Evolutionary conservation across 2,797 vertebrate genomes (phyloP), one percentile per base, ranked within the genome.

Genomic region (Enteromius radiatus): DNA sequence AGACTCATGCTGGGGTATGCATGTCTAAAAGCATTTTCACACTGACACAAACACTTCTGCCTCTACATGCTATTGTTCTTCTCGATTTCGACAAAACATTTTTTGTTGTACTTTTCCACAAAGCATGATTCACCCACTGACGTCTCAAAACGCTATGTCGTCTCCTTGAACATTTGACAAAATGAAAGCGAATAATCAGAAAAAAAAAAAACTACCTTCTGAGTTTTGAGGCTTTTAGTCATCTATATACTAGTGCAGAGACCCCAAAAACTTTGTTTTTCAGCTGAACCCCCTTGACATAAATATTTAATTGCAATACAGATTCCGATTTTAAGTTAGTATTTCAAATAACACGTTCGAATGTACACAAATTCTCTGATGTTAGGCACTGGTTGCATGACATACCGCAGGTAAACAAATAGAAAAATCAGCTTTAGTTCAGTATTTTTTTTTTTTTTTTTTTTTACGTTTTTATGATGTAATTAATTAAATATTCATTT

Each of bases 11-110:
- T 47, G 19, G 41, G 11, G 23, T 31, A 61, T 33, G 33, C 67
- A 36, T 19, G 45, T 47, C 47, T 81, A 49, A 85, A 78, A 73
- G 47, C 59, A 65, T 78, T 73, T 88, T 74, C 70, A 74, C 26
- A 71, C 69, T 21, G 23, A 88, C 88, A 88, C 88, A 91, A 64
- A 56, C 75, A 78, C 64, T 43, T 26, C 28, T 28, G 61, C 10
- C 61, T 84, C 49, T 54, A 56, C 69, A 9, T 52, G 78, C 0
- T 61, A 56, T 80, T 78, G 73, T 84, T 54, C 78, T 77, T 81
- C 67, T 84, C 61, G 82, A 80, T 80, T 86, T 76, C 43, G 9
- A 82, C 81, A 76, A 65, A 63, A 31, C 33, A 67, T 38, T 45
- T 65, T 70, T 78, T 70, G 6, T 38, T 41, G 56, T 76, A 70